These are phyloP conservation scores for Marcusenius ussheri DNA, from an alignment of 2,113 vertebrate species.

Conservation along the genomic window DNA sequence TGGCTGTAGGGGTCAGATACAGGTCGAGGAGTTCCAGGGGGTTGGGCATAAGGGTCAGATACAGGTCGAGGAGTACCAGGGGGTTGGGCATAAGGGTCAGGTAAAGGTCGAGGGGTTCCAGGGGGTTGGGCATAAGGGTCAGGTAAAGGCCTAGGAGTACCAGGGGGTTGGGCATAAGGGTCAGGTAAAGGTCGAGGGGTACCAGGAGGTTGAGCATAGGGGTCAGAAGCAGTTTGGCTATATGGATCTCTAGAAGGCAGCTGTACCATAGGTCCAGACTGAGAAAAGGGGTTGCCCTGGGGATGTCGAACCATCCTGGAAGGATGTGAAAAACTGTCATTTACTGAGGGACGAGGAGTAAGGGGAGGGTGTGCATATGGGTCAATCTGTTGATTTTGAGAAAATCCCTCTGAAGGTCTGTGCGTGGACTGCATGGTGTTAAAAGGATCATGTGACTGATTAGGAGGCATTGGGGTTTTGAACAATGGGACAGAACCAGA, in stretches of 20 bases:
- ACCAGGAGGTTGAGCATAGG: conserved; percentile 64
- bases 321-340: conserved; percentile 62
- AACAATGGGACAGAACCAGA: conserved; percentile 58
- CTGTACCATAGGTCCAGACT: conserved; percentile 57
- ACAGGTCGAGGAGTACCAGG: conserved; percentile 50
- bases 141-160: conserved; percentile 45
- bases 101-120: conserved; percentile 61
- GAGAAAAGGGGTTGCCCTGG: conserved; percentile 63
- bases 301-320: conserved; percentile 52
- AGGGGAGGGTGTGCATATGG: conserved; percentile 64
- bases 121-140: conserved; percentile 54
- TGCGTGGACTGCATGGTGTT: conserved; percentile 51
- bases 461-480: conserved; percentile 80
- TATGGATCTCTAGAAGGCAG: conserved; percentile 74
- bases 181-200: conserved; percentile 50
- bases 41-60: conserved; percentile 29
- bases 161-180: conserved; percentile 50
- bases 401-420: conserved; percentile 54
- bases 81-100: conserved; percentile 46
- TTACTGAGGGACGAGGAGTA: conserved; percentile 60
- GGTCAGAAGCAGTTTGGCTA: conserved; percentile 60
- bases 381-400: conserved; percentile 60
- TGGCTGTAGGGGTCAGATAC: conserved; percentile 47
- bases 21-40: conserved; percentile 17
- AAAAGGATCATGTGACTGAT: conserved; percentile 70